Evolutionary conservation across 2,113 vertebrate species (phyloP).

Genomic region (Mustelus asterias): DNA sequence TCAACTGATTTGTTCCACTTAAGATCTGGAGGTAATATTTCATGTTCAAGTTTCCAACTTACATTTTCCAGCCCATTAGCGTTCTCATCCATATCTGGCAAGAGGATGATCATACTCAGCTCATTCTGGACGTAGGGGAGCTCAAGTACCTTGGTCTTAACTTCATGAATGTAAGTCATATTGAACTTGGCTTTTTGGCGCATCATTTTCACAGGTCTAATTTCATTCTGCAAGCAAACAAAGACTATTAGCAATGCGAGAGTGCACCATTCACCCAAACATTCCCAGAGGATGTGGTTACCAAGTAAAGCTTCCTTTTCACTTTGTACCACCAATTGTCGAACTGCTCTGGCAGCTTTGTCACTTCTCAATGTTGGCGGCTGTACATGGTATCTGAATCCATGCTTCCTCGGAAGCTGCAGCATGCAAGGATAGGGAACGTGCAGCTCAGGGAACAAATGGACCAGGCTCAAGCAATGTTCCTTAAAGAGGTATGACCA

Average conservation of each 20-base stretch:
- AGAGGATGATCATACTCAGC: neutral
- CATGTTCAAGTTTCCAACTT: neutral
- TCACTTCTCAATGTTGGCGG: neutral
- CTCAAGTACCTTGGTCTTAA: neutral
- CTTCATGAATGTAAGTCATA: neutral
- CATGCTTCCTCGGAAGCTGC: too few relatives aligned
- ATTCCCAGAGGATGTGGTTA: neutral
- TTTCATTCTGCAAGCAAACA: constrained; percentile 13
- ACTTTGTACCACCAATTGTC: neutral
- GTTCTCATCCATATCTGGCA: neutral
- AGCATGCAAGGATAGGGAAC: too few relatives aligned
- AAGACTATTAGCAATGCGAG: neutral
- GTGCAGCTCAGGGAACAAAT: too few relatives aligned
- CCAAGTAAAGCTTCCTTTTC: neutral
- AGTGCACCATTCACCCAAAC: neutral
- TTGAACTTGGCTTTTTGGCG: neutral
- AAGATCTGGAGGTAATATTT: neutral
- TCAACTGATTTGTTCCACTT: neutral
- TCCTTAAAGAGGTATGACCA: neutral
- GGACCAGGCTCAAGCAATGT: too few relatives aligned
- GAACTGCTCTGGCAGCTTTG: neutral
- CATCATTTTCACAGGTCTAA: constrained; percentile 30
- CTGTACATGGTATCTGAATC: neutral
- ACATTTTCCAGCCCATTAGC: constrained; percentile 26
- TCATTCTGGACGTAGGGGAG: constrained; percentile 14